phyloP scores from a whole-genome alignment of 92 coral and sea anemone species.

The Ricordea florida region DNA sequence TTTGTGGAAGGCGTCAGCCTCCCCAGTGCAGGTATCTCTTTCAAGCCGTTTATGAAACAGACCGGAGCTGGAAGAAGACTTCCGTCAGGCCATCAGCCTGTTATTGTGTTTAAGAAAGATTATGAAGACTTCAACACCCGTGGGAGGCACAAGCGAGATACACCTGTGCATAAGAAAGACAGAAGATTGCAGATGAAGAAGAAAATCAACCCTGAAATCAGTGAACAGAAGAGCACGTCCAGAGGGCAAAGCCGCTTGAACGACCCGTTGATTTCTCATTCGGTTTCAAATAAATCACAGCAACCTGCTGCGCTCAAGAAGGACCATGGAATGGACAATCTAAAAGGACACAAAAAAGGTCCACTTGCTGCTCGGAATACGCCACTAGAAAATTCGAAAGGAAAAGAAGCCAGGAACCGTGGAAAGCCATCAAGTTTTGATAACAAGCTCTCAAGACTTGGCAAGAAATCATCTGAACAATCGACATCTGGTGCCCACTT shows the following conservation, averaged over 20 bases:
- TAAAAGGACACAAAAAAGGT: too few species aligned
- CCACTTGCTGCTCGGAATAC: too few species aligned
- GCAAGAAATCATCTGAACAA: too few species aligned
- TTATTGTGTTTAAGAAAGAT: conserved; percentile 62
- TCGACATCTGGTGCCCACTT: too few species aligned
- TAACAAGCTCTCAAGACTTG: too few species aligned
- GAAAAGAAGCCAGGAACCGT: too few species aligned
- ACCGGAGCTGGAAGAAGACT: conserved; percentile 64
- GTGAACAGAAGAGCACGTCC: neutral
- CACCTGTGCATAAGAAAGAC: neutral
- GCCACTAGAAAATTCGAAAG: too few species aligned
- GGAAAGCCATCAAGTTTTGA: too few species aligned
- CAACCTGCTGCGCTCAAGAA: too few species aligned
- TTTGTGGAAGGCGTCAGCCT: conserved; percentile 91
- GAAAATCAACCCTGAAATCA: neutral
- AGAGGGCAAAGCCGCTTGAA: conserved; percentile 6
- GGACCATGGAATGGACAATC: too few species aligned
- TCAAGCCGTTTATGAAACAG: conserved; percentile 51
- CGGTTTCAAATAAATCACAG: too few species aligned
- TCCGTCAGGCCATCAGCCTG: conserved; percentile 85
- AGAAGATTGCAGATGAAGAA: neutral
- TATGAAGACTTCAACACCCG: conserved; percentile 3
- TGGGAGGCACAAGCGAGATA: conserved; percentile 10
- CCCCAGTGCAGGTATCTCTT: conserved; percentile 79
- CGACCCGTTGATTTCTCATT: too few species aligned